Conservation (phyloP, 2,797 vertebrate genomes). For the Muscicapa comitata region DNA sequence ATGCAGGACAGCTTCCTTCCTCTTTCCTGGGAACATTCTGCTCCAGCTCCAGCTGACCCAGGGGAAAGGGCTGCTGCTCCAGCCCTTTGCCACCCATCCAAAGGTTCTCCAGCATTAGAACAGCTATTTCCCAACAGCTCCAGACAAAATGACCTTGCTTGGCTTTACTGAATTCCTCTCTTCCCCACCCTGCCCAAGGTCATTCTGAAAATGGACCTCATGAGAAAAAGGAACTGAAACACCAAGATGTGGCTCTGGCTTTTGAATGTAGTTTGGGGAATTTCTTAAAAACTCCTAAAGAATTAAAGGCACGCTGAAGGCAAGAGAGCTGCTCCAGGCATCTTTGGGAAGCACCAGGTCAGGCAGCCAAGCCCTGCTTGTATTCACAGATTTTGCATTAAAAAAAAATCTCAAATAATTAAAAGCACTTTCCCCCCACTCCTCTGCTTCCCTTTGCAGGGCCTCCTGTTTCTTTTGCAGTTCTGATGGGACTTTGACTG, state of each 20-base stretch:
- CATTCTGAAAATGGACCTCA: neutral
- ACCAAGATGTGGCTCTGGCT: neutral
- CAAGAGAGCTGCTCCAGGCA: neutral
- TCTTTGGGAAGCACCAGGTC: neutral
- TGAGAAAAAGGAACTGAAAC: neutral
- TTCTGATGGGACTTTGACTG: neutral
- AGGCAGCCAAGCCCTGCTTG: neutral
- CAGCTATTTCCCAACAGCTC: neutral
- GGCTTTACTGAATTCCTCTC: neutral
- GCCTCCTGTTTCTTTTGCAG: constrained; percentile 17
- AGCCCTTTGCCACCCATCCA: neutral
- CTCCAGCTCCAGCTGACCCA: neutral
- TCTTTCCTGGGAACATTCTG: neutral
- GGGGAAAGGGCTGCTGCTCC: neutral
- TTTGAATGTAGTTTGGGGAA: neutral
- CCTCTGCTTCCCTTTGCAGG: neutral
- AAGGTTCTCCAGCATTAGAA: accelerated
- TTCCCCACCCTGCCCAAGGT: neutral
- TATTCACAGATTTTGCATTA: neutral
- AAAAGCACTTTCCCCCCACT: accelerated
- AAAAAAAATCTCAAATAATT: neutral
- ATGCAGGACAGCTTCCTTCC: neutral
- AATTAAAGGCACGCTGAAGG: neutral
- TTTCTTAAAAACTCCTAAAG: neutral
- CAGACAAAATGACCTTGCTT: neutral